Conservation (phyloP, 2,797 vertebrate genomes). For the Anabacerthia variegaticeps region DNA sequence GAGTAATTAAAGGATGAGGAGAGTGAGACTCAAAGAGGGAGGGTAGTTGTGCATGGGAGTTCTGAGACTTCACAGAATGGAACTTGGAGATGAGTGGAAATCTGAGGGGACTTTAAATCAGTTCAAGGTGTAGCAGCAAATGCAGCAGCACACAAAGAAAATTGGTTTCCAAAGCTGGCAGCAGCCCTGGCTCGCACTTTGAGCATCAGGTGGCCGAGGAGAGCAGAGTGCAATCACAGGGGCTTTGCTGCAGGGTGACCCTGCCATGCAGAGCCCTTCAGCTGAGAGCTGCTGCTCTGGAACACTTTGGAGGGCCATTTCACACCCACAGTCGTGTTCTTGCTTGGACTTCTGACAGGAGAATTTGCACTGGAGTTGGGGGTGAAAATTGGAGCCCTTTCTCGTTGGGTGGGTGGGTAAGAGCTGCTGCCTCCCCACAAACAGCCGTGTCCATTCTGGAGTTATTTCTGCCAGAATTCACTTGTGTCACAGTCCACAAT, state of each 20-base stretch:
- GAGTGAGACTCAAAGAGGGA: background rate
- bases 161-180: background rate
- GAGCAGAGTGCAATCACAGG: background rate
- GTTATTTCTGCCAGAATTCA: background rate
- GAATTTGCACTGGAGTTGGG: background rate
- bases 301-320: background rate
- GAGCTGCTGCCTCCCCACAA: background rate
- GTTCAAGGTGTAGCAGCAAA: background rate
- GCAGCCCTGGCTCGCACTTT: background rate
- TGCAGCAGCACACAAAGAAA: background rate
- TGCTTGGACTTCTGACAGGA: background rate
- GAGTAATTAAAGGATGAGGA: background rate
- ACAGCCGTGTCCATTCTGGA: background rate
- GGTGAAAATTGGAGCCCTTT: background rate
- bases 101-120: background rate
- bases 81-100: background rate
- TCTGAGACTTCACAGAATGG: background rate
- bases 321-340: rapidly evolving
- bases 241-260: background rate
- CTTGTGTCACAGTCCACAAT: rapidly evolving
- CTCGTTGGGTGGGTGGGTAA: background rate
- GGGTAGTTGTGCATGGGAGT: background rate
- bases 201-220: background rate
- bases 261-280: background rate
- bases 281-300: background rate